A percentile compares a stretch with the other conserved stretches of the same genome.
Conservation (phyloP, 2,113 vertebrate genomes). For the Poeciliopsis retropinna region DNA sequence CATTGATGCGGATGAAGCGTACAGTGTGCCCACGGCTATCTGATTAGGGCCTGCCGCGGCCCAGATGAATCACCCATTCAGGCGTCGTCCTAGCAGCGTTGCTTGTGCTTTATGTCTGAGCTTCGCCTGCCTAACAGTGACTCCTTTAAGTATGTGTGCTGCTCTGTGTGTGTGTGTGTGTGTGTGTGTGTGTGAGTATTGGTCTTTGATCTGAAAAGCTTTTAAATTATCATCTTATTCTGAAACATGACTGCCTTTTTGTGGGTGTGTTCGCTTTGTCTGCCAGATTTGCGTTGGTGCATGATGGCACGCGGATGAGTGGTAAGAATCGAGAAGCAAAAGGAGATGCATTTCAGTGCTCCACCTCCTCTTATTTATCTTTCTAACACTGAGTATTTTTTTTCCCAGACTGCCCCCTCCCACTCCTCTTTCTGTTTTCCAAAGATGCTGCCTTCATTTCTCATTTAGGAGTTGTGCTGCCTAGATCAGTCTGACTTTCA, state of each 20-base stretch:
- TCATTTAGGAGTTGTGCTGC: conserved; percentile 20
- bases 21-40: conserved; percentile 43
- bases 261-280: conserved; percentile 47
- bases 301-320: conserved; percentile 29
- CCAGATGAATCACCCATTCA: conserved; percentile 53
- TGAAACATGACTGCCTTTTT: conserved; percentile 28
- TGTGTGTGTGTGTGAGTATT: conserved; percentile 41
- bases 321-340: conserved; percentile 33
- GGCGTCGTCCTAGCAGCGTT: conserved; percentile 36
- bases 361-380: not conserved
- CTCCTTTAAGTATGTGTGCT: conserved; percentile 39
- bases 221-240: conserved; percentile 42
- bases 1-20: conserved; percentile 55
- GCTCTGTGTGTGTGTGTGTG: conserved; percentile 36
- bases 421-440: not conserved
- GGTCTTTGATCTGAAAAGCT: conserved; percentile 56
- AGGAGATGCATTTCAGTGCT: conserved; percentile 25
- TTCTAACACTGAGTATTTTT: conserved; percentile 20
- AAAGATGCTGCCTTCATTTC: conserved; percentile 2
- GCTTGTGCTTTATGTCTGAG: conserved; percentile 38
- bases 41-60: conserved; percentile 49
- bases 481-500: conserved; percentile 36
- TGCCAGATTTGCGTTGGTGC: conserved; percentile 28
- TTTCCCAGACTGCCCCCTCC: conserved; percentile 7
- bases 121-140: conserved; percentile 38